A percentile compares a stretch with the other conserved stretches of the same genome.
phyloP scores from a whole-genome alignment of 2,797 vertebrate genomes.

The Hydrocynus forskahlii region DNA sequence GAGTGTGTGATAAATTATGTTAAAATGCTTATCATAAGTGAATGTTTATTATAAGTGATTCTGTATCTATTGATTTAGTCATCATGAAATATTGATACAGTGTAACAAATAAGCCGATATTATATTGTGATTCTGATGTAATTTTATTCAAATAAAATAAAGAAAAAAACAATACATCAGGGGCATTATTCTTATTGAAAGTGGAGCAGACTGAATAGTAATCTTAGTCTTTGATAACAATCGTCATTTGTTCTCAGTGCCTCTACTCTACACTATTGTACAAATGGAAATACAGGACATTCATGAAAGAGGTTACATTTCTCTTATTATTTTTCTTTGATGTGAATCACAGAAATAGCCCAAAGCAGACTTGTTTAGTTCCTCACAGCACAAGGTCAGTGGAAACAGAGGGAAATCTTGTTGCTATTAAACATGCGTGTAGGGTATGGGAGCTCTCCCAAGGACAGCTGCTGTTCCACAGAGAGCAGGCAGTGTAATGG shows the following conservation, averaged over 20 bases:
- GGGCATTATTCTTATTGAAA: no score
- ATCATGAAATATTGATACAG: no score
- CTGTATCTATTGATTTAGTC: no score
- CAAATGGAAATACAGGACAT: neutral
- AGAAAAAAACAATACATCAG: no score
- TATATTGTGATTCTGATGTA: no score
- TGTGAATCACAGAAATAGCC: neutral
- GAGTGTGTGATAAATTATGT: constrained; percentile 9
- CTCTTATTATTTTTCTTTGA: neutral
- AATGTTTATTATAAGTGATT: neutral
- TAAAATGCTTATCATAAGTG: neutral
- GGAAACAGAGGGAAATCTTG: constrained; percentile 2
- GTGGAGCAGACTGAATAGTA: neutral
- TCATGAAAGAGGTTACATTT: neutral
- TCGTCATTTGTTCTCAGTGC: neutral
- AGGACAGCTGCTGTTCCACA: constrained; percentile 45
- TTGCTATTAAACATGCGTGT: constrained; percentile 9
- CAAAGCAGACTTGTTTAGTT: neutral
- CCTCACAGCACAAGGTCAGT: neutral
- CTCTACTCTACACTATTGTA: neutral
- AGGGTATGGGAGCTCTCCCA: constrained; percentile 28
- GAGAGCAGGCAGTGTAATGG: constrained; percentile 42
- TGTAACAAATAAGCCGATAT: no score
- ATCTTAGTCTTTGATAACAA: neutral
- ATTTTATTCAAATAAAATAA: no score